Evolutionary conservation across 2,888 invertebrate genomes (phyloP).

Genomic region (Hanleya hanleyi): DNA sequence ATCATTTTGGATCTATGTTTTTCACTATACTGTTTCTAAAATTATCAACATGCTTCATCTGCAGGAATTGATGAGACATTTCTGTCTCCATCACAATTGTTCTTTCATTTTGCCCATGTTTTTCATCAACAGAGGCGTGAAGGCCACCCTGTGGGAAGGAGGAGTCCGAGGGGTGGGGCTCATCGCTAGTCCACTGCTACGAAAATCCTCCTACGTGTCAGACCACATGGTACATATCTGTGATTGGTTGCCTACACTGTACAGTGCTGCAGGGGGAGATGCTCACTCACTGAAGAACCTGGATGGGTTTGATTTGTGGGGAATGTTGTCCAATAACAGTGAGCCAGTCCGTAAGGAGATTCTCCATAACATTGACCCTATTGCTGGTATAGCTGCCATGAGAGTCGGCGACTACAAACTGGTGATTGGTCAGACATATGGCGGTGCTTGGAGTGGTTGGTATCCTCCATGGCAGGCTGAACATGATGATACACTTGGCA

Average conservation of each 20-base stretch:
- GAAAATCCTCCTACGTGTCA: constrained; percentile 79
- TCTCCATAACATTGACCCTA: constrained; percentile 68
- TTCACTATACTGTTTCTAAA: neutral
- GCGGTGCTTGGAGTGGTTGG: constrained; percentile 55
- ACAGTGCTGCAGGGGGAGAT: constrained; percentile 80
- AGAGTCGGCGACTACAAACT: constrained; percentile 66
- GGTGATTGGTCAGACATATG: constrained; percentile 51
- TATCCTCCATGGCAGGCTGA: constrained; percentile 56
- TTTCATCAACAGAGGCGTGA: constrained; percentile 68
- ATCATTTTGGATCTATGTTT: too few species aligned
- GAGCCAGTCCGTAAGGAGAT: constrained; percentile 80
- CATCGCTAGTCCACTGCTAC: constrained; percentile 83
- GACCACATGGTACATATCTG: constrained; percentile 85
- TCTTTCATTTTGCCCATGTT: too few species aligned
- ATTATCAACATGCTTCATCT: neutral
- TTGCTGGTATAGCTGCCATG: constrained; percentile 46
- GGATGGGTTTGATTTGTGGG: constrained; percentile 88
- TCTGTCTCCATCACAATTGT: neutral
- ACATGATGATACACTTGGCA: constrained; percentile 23
- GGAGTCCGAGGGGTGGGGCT: constrained; percentile 88
- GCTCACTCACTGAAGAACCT: constrained; percentile 46
- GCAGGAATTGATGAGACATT: neutral
- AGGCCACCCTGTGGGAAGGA: constrained; percentile 78
- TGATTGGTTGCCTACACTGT: constrained; percentile 93
- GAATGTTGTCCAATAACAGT: constrained; percentile 79